Base-by-base conservation (phyloP, 2,888 invertebrate species). In the Lasius fuliginosus region DNA sequence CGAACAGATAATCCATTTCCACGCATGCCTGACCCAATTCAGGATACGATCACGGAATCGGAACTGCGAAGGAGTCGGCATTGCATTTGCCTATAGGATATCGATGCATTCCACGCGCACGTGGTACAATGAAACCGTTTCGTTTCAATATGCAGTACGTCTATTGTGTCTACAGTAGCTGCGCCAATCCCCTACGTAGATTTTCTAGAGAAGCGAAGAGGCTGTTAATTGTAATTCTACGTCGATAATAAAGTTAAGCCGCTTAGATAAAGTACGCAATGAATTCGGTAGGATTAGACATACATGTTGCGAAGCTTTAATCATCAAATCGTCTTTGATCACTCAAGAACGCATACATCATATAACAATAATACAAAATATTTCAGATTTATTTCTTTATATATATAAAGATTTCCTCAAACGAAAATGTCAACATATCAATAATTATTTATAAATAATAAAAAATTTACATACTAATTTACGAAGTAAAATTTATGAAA, bases 201-300 rank as follows among this genome's bases (percentile, higher is more conserved):
- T 71, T 87, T 60, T 33, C 49, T 27, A 42, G 67, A 84, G 67
- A 73, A 68, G 33, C 83, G 81, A 75, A 82, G 87, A 82, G 82
- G 18, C 68, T 73, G 90, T 93, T 93, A 92, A 92, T 93, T 92
- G 92, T 93, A 92, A 92, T 93, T 92, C 90, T 88, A 93, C 87
- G 90, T 92, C 90, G 91, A 92, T 93, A 93, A 93, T 93, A 92
- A 93, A 92, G 89, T 85, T 92, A 93, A 93, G 93, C 92, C 86
- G 92, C 92, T 93, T 93, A 92, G 83, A 81, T 68, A 73, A 87
- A 84, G 87, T 88, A 86, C 89, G 88, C 88, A 85, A 79, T 73
- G 88, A 87, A 88, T 89, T 89, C 87, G 86, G 74, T 87, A 87
- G 88, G 88, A 92, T 89, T 87, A 87, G 75, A 75, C 85, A 85